phyloP scores from a whole-genome alignment of 2,797 vertebrate genomes.

The Chloroceryle inda region DNA sequence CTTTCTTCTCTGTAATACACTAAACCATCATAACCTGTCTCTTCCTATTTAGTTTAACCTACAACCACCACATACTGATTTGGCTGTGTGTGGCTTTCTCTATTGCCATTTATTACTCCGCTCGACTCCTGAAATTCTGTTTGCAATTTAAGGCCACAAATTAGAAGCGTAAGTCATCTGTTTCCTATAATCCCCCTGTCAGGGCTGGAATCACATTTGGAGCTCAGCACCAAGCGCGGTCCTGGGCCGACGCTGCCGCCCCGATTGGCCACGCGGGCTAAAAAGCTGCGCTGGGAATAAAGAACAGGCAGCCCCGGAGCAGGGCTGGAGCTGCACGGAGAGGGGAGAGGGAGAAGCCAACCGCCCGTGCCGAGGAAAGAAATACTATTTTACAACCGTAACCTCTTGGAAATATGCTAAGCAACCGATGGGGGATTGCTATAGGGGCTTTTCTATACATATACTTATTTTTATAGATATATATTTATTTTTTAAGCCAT shows the following conservation, averaged over 20 bases:
- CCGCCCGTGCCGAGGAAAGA: slow-evolving; percentile 3
- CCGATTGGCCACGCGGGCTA: slow-evolving; percentile 80
- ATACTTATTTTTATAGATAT: not conserved
- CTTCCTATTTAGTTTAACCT: slow-evolving; percentile 91
- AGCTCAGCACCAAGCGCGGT: slow-evolving; percentile 83
- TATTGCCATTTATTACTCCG: slow-evolving; percentile 91
- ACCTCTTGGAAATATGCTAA: not conserved
- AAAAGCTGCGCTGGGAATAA: slow-evolving; percentile 76
- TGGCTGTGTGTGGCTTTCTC: slow-evolving; percentile 89
- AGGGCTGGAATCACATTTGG: slow-evolving; percentile 90
- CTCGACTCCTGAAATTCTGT: slow-evolving; percentile 97
- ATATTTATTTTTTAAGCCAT: not conserved
- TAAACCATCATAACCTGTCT: slow-evolving; percentile 92
- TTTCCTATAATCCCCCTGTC: slow-evolving; percentile 98
- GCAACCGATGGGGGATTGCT: not conserved
- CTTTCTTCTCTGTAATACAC: slow-evolving; percentile 89
- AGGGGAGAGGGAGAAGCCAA: not conserved
- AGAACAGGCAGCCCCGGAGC: slow-evolving; percentile 65
- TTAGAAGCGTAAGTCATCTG: slow-evolving; percentile 99
- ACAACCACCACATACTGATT: slow-evolving; percentile 88
- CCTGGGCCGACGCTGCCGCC: slow-evolving; percentile 78
- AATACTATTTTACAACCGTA: not conserved
- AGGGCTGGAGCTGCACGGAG: slow-evolving; percentile 18
- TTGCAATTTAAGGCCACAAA: slow-evolving; percentile 99
- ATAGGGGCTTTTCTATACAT: not conserved